phyloP scores from a whole-genome alignment of 1,140 invertebrate genomes.

The Asobara japonica region DNA sequence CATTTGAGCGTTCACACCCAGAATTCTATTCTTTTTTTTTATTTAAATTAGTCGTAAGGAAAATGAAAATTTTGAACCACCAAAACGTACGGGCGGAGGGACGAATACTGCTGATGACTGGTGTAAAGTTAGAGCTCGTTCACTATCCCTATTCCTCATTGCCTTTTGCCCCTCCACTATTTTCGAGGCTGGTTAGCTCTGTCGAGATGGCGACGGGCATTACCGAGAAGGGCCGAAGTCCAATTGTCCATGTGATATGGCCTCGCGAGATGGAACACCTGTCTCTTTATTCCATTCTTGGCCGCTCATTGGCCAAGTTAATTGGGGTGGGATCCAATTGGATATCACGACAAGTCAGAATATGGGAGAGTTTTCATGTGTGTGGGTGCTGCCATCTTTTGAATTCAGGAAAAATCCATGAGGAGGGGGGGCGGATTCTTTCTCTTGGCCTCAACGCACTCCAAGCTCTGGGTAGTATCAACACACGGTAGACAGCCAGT shows the following conservation, averaged over 20 bases:
- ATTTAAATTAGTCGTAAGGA: slow-evolving; percentile 8
- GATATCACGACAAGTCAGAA: background rate
- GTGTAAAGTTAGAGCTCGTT: slow-evolving; percentile 40
- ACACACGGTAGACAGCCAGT: background rate
- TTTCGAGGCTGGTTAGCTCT: background rate
- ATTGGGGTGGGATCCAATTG: background rate
- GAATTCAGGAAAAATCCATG: background rate
- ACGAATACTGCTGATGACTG: slow-evolving; percentile 52
- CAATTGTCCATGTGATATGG: background rate
- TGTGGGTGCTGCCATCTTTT: background rate
- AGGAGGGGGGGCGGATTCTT: background rate
- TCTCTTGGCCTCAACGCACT: background rate
- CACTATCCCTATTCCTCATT: slow-evolving; percentile 23
- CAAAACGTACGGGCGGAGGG: slow-evolving; percentile 41
- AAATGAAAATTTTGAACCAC: slow-evolving; percentile 35
- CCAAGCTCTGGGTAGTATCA: background rate
- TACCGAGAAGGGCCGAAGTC: background rate
- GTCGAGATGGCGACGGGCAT: background rate
- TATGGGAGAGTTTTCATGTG: background rate
- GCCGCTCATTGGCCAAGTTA: background rate
- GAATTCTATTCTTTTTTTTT: slow-evolving; percentile 28
- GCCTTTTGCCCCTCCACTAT: background rate
- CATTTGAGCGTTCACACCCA: slow-evolving; percentile 34
- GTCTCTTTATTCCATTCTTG: background rate
- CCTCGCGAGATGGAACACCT: background rate